phyloP scores from a whole-genome alignment of 1,140 invertebrate species.

The Bombyx mandarina region DNA sequence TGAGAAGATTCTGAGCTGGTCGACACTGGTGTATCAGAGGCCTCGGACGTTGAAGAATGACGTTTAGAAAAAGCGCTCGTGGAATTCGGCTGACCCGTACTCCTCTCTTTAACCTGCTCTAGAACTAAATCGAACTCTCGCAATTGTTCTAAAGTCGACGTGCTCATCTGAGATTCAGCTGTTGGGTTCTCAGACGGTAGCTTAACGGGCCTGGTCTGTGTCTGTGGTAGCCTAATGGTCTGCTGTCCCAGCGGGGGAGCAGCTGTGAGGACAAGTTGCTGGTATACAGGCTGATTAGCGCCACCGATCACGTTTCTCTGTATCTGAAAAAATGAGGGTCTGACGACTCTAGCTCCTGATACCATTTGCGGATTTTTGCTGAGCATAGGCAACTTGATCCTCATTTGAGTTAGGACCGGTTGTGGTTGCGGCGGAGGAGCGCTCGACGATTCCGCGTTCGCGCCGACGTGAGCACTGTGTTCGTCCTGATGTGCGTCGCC shows the following conservation, averaged over 20 bases:
- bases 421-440: slow-evolving; percentile 39
- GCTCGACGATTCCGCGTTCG: slow-evolving; percentile 27
- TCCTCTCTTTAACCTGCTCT: slow-evolving; percentile 84
- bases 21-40: slow-evolving; percentile 31
- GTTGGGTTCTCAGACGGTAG: slow-evolving; percentile 41
- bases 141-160: slow-evolving; percentile 81
- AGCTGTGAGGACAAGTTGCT: slow-evolving; percentile 61
- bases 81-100: slow-evolving; percentile 69
- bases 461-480: slow-evolving; percentile 37
- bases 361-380: slow-evolving; percentile 64
- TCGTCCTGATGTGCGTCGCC: slow-evolving; percentile 32
- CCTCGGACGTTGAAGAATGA: slow-evolving; percentile 33
- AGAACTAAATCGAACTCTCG: slow-evolving; percentile 87
- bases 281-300: slow-evolving; percentile 66
- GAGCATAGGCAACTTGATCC: slow-evolving; percentile 68
- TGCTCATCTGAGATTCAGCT: slow-evolving; percentile 64
- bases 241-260: slow-evolving; percentile 53
- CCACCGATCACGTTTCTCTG: slow-evolving; percentile 72
- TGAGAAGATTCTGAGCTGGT: slow-evolving; percentile 37
- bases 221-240: slow-evolving; percentile 61
- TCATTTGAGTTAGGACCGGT: slow-evolving; percentile 68
- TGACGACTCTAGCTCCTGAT: slow-evolving; percentile 67
- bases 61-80: slow-evolving; percentile 34
- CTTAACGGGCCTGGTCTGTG: slow-evolving; percentile 42
- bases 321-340: slow-evolving; percentile 73